phyloP scores from a whole-genome alignment of 2,113 vertebrate genomes.

The Platycercus adscitus region DNA sequence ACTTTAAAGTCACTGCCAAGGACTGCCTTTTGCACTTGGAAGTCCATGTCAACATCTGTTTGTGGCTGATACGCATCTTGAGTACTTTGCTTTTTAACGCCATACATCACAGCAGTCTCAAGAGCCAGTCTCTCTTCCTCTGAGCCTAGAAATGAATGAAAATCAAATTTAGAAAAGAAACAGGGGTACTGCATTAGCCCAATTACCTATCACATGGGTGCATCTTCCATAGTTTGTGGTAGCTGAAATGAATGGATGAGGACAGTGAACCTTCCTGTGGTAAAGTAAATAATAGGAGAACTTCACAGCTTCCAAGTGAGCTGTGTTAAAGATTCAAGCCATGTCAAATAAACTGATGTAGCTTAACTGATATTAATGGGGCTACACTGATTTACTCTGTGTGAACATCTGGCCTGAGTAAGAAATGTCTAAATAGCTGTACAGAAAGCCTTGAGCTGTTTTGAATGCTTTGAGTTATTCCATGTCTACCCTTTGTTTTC shows the following conservation, averaged over 20 bases:
- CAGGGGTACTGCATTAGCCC: not conserved
- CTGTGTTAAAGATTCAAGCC: not conserved
- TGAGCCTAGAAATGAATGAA: slow-evolving; percentile 76
- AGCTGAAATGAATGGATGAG: not conserved
- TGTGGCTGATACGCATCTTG: slow-evolving; percentile 53
- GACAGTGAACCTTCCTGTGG: not conserved
- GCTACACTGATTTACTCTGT: not conserved
- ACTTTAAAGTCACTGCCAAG: slow-evolving; percentile 86
- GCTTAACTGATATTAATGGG: not conserved
- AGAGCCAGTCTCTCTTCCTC: slow-evolving; percentile 87
- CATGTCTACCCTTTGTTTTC: not conserved
- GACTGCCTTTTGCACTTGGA: slow-evolving; percentile 76
- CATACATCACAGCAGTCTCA: slow-evolving; percentile 88
- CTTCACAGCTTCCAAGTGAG: not conserved
- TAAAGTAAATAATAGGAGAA: not conserved
- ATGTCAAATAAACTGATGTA: not conserved
- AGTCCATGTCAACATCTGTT: slow-evolving; percentile 81
- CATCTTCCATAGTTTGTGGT: not conserved
- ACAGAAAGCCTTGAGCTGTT: not conserved
- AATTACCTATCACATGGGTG: rapidly evolving
- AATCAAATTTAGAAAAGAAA: not conserved
- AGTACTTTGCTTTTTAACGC: slow-evolving; percentile 76
- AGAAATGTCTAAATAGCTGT: not conserved
- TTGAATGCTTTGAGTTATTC: not conserved
- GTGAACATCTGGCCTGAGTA: not conserved